Conservation (phyloP, 2,888 invertebrate species). For the Conus canariensis region DNA sequence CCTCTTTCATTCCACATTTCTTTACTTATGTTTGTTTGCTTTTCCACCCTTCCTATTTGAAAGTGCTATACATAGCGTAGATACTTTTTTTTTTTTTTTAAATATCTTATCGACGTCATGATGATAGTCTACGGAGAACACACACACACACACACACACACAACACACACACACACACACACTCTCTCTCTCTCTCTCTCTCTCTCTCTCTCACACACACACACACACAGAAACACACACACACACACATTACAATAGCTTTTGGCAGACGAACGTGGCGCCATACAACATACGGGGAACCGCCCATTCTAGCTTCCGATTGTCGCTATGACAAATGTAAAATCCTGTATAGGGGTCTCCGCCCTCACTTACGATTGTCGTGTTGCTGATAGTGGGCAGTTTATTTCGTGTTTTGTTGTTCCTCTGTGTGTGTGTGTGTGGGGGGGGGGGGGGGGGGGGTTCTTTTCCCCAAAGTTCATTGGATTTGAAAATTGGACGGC, state of each 20-base stretch:
- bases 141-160: too few species aligned
- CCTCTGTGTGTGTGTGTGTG: background rate
- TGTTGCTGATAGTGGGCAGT: background rate
- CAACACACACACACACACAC: too few species aligned
- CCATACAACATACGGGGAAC: background rate
- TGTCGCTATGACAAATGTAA: conserved; percentile 31
- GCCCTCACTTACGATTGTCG: conserved; percentile 34
- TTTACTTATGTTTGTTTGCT: background rate
- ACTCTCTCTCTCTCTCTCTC: too few species aligned
- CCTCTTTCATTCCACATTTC: background rate
- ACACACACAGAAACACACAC: too few species aligned
- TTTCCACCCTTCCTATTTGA: background rate
- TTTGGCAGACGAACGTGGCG: too few species aligned
- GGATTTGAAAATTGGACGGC: background rate
- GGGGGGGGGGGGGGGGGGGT: background rate
- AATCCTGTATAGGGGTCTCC: background rate
- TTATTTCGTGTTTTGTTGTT: background rate
- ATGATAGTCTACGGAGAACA: too few species aligned
- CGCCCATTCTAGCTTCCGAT: conserved; percentile 29
- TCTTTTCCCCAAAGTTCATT: too few species aligned
- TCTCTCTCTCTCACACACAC: too few species aligned
- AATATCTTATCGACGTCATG: too few species aligned
- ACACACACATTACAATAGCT: background rate
- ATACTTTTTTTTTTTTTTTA: background rate
- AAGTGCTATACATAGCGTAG: background rate